phyloP scores from a whole-genome alignment of 2,113 vertebrate species.

The Corythornis madagascariensis region DNA sequence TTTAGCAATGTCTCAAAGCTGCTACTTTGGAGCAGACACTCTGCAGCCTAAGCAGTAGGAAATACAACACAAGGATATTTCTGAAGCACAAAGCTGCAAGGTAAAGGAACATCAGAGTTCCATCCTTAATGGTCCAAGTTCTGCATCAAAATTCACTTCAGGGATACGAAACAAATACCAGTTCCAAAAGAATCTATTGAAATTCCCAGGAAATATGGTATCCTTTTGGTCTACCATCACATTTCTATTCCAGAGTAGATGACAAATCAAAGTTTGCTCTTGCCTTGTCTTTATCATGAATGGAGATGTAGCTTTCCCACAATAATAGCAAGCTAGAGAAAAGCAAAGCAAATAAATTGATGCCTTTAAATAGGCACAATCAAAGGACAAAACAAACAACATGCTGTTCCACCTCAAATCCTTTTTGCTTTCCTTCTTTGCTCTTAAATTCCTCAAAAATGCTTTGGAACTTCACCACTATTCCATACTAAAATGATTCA shows the following conservation, averaged over 20 bases:
- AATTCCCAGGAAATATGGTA: background rate
- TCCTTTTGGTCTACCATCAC: background rate
- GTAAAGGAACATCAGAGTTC: accelerated
- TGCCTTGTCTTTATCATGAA: background rate
- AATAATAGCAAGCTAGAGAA: constrained; percentile 32
- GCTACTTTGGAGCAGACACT: background rate
- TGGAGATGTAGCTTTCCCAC: constrained; percentile 9
- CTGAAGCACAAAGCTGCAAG: background rate
- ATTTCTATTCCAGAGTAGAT: background rate
- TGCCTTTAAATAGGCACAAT: constrained; percentile 45
- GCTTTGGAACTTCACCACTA: background rate
- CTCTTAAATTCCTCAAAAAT: constrained; percentile 2
- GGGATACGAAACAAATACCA: background rate
- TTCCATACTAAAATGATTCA: constrained; percentile 5
- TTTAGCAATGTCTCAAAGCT: background rate
- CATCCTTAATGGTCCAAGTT: background rate
- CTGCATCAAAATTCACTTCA: background rate
- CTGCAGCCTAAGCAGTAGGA: background rate
- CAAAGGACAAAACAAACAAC: constrained; percentile 38
- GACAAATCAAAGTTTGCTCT: background rate
- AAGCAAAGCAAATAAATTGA: constrained; percentile 29
- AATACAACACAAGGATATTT: background rate
- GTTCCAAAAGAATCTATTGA: background rate
- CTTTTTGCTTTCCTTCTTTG: constrained; percentile 17
- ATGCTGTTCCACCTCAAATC: constrained; percentile 28